Conservation (phyloP, 2,888 invertebrate genomes). For the Anoplius nigerrimus region DNA sequence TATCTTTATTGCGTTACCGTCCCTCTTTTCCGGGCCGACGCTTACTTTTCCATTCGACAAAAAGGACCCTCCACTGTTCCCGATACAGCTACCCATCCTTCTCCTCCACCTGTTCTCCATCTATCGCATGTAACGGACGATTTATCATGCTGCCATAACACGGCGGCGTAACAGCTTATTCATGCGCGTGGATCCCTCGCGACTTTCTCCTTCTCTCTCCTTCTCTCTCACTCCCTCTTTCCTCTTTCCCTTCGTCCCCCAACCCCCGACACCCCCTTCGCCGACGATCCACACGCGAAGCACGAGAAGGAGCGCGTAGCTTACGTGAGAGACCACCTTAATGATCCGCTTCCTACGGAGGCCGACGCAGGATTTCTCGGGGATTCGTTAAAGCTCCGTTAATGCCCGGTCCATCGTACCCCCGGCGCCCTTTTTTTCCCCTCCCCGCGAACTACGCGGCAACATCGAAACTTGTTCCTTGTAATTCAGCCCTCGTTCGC, state of each 20-base stretch:
- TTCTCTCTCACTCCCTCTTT: neutral
- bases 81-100: neutral
- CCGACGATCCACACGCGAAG: neutral
- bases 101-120: constrained; percentile 14
- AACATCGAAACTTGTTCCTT: constrained; percentile 43
- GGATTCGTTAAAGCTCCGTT: constrained; percentile 49
- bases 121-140: constrained; percentile 44
- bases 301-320: constrained; percentile 35
- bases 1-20: too few species aligned
- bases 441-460: constrained; percentile 28
- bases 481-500: constrained; percentile 16
- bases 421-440: constrained; percentile 22
- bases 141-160: constrained; percentile 68
- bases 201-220: constrained; percentile 26
- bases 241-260: neutral
- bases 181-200: constrained; percentile 64
- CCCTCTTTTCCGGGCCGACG: neutral
- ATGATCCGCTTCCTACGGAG: constrained; percentile 59
- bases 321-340: constrained; percentile 54
- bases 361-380: constrained; percentile 43
- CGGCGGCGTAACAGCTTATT: constrained; percentile 68
- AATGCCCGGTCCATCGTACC: constrained; percentile 28
- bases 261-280: too few species aligned
- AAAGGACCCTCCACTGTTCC: too few species aligned
- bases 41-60: too few species aligned